Evolutionary conservation across 35 echinoderm and acorn worm species (phyloP), one percentile per base, ranked within the genome.

Genomic region (Ophiothrix spiculata): DNA sequence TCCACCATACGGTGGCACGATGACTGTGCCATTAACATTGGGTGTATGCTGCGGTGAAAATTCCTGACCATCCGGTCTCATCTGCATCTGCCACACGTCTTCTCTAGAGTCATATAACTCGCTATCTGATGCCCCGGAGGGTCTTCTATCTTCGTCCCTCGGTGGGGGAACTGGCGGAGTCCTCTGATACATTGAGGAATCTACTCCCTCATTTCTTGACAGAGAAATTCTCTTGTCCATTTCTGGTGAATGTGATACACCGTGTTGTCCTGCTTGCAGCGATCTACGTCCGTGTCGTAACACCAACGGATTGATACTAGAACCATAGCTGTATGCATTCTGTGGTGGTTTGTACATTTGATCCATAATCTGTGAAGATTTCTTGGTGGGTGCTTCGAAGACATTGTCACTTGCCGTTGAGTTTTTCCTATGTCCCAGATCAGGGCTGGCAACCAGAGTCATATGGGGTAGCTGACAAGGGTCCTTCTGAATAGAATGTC

Each of bases 391-490:
- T 41, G 38, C n/a, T 64, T 38, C 39, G 39, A 38, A 41, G 33
- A 23, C 36, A 37, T 41, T 79, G 36, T 39, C 77, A 37, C 81
- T 84, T 10, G 81, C 45, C 17, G 45, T 84, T 13, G 81, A 84
- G 54, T 84, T 54, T 17, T 54, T 36, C 49, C 81, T 45, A n/a
- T n/a, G n/a, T 33, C 81, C 56, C 8, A 36, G 54, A 56, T 37
- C 54, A 35, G 81, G 81, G 15, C 35, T 84, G 54, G 11, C 46
- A 12, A 84, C 35, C 28, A 60, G 19, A 36, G 81, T 84, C 81
- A 84, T 84, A 84, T 64, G 81, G 81, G 81, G 81, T 84, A 60
- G 40, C 40, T 84, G 54, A 64, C 81, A 45, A 37, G 63, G 63
- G 49, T 84, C 81, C 35, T 54, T 36, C 36, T 54, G 46, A 56